These are phyloP conservation scores for Azorinus chamasolen DNA, from an alignment of 2,888 invertebrate species.

Conservation along the genomic window DNA sequence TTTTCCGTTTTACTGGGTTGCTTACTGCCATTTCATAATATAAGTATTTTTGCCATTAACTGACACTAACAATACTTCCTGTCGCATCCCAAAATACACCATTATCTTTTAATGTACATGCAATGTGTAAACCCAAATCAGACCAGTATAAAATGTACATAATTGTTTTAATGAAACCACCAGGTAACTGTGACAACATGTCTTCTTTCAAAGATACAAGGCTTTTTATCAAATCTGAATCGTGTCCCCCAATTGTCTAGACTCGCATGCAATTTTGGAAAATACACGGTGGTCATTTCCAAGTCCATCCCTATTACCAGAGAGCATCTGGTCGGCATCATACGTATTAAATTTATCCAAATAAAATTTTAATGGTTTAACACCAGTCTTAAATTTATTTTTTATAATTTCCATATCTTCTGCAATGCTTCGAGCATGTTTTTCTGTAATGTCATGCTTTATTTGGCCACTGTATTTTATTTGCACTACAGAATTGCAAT, in stretches of 20 bases:
- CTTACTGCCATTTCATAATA: slow-evolving; percentile 24
- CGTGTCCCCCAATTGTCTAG: too few relatives aligned
- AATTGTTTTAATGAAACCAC: slow-evolving; percentile 24
- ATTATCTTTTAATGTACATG: neutral
- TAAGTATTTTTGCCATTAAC: slow-evolving; percentile 5
- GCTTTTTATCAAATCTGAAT: too few relatives aligned
- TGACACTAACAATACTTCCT: slow-evolving; percentile 10
- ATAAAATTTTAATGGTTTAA: slow-evolving; percentile 9
- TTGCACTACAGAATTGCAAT: too few relatives aligned
- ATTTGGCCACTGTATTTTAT: slow-evolving; percentile 13
- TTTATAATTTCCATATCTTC: slow-evolving; percentile 2
- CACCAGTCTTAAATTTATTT: slow-evolving; percentile 5
- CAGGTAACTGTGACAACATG: slow-evolving; percentile 1
- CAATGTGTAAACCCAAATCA: neutral
- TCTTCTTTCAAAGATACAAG: neutral
- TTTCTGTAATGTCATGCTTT: slow-evolving; percentile 12
- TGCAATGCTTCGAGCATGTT: neutral
- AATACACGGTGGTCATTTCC: slow-evolving; percentile 15
- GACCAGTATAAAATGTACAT: neutral
- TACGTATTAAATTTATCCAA: slow-evolving; percentile 8
- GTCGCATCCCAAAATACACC: slow-evolving; percentile 31
- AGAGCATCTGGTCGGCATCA: neutral
- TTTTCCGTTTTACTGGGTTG: slow-evolving; percentile 25
- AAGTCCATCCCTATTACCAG: slow-evolving; percentile 24
- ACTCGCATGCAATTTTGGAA: too few relatives aligned